phyloP scores from a whole-genome alignment of 2,797 vertebrate genomes.

The Phataginus tricuspis region DNA sequence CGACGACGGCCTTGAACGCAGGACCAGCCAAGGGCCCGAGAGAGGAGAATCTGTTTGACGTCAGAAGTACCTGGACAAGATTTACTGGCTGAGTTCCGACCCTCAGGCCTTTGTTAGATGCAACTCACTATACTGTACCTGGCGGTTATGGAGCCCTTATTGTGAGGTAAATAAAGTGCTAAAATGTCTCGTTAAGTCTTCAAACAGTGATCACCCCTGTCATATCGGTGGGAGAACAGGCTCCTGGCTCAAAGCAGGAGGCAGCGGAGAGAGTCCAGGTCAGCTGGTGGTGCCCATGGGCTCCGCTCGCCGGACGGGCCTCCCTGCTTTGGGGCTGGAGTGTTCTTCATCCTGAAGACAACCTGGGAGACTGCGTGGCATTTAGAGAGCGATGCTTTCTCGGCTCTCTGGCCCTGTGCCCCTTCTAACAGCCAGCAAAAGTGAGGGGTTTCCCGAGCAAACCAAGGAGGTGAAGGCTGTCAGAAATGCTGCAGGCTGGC shows the following conservation, averaged over 20 bases:
- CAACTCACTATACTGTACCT: neutral
- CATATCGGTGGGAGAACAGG: too few species aligned
- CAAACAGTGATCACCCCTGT: neutral
- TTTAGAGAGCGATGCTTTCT: neutral
- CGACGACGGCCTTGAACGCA: rapidly evolving
- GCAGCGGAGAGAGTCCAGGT: too few species aligned
- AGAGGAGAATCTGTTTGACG: neutral
- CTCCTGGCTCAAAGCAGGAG: too few species aligned
- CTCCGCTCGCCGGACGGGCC: too few species aligned
- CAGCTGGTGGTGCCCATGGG: too few species aligned
- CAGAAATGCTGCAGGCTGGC: neutral
- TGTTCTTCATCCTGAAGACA: neutral
- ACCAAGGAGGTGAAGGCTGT: neutral
- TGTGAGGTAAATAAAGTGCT: neutral
- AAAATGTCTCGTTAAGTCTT: neutral
- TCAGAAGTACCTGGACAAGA: neutral
- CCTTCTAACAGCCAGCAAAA: neutral
- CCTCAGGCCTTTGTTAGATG: neutral
- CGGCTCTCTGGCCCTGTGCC: neutral
- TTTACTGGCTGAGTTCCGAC: too few species aligned
- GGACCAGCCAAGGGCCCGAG: neutral
- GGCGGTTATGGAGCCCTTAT: neutral
- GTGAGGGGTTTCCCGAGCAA: neutral
- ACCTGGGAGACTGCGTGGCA: neutral
- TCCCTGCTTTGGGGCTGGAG: too few species aligned